Evolutionary conservation across 2,113 vertebrate genomes (phyloP), one percentile per base, ranked within the genome.

Genomic region (Pteropus alecto): DNA sequence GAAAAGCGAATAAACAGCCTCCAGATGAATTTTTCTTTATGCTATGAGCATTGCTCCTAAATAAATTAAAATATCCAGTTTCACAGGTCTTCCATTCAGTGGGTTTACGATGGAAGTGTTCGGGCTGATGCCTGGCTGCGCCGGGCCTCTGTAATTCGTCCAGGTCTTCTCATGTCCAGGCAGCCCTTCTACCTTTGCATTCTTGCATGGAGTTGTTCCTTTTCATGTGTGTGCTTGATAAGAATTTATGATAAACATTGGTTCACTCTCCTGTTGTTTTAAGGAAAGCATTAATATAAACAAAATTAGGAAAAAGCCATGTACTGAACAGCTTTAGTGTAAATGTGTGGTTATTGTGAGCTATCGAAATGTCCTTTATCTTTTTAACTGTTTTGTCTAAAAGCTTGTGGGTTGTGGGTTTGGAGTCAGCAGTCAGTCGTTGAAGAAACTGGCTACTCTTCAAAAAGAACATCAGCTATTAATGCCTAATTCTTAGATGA

Each of bases 1-100:
- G 68, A 48, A 98, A 97, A 95, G 78, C 16, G 16, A 89, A 48
- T 77, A 35, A 41, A 28, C 14, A 1, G 35, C 85, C 89, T 97
- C 54, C 1, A 10, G 15, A 54, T 96, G 77, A 95, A 81, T 92
- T 77, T 92, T 95, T 70, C 6, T 83, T 68, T 95, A n/a, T 21
- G 18, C 48, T 16, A 3, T 84, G 65, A 93, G 26, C 43, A 38
- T 35, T 43, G 33, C 48, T 19, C 77, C 91, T 28, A 93, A 93
- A 85, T 94, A 4, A 91, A 16, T 68, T 13, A 79, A 67, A 78
- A 79, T 38, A 56, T 7, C 24, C 67, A 48, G 58, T 94, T 95
- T 95, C 84, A 85, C 58, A 87, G 90, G 65, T 82, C 68, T 51
- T 95, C 22, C 10, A 13, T 67, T 74, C 63, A 46, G 21, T 6